phyloP scores from a whole-genome alignment of 2,113 vertebrate genomes.

The Pampusana beccarii region DNA sequence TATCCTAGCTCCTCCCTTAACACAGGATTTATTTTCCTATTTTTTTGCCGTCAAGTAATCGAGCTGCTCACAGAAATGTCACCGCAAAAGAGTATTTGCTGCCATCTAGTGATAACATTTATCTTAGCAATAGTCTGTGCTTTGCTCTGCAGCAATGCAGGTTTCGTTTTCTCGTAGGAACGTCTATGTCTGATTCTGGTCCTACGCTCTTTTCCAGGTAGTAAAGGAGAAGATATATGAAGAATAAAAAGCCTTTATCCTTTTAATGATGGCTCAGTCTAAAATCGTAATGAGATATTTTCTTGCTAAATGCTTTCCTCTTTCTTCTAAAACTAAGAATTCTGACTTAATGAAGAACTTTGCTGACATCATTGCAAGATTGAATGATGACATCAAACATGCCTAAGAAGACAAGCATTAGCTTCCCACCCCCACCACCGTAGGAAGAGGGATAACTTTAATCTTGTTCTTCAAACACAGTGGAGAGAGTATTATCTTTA shows the following conservation, averaged over 20 bases:
- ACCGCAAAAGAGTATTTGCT: neutral
- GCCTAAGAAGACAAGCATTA: neutral
- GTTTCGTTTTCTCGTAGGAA: neutral
- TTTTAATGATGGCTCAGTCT: neutral
- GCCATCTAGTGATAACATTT: neutral
- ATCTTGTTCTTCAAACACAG: neutral
- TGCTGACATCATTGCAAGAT: neutral
- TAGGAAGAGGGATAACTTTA: neutral
- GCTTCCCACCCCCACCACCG: neutral
- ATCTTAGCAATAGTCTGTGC: neutral
- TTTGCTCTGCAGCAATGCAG: fast-evolving
- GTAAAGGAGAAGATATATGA: neutral
- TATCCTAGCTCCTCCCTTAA: neutral
- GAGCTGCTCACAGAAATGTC: fast-evolving
- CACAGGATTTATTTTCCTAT: neutral
- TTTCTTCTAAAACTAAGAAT: neutral
- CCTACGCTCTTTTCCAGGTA: neutral
- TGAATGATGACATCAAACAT: neutral
- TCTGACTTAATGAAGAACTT: neutral
- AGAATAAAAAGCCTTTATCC: neutral
- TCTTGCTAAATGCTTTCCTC: neutral
- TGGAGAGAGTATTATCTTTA: neutral
- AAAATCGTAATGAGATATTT: neutral
- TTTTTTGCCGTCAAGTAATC: neutral
- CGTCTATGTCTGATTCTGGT: neutral